phyloP scores from a whole-genome alignment of 2,888 invertebrate species.

The Sabellastarte sp. region DNA sequence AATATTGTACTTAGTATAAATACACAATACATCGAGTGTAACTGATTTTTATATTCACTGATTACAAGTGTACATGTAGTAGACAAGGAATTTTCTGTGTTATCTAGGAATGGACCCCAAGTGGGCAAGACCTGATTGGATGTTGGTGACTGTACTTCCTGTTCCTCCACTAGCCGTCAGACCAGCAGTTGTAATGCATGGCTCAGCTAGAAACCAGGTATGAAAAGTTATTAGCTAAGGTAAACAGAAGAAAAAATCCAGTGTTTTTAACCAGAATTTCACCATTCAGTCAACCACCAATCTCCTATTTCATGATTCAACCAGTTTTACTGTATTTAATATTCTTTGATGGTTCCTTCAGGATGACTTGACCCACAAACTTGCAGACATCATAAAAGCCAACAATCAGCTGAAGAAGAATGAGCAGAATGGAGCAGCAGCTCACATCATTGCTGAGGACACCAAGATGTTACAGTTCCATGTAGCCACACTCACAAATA shows the following conservation, averaged over 20 bases:
- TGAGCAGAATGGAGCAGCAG: constrained; percentile 94
- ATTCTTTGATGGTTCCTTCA: constrained; percentile 55
- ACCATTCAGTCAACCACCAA: no score
- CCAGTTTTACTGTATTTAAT: no score
- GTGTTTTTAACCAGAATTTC: no score
- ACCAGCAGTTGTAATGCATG: constrained; percentile 98
- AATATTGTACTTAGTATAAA: no score
- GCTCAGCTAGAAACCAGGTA: constrained; percentile 89
- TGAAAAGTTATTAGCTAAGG: no score
- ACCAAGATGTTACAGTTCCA: constrained; percentile 98
- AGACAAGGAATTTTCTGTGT: no score
- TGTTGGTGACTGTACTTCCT: constrained; percentile 95
- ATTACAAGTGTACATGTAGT: no score
- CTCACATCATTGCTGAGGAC: constrained; percentile 95
- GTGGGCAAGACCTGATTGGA: constrained; percentile 95
- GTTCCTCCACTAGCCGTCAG: constrained; percentile 95
- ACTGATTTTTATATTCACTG: no score
- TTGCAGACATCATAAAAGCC: constrained; percentile 96
- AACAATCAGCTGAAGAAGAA: constrained; percentile 94
- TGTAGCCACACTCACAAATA: constrained; percentile 96
- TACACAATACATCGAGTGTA: no score
- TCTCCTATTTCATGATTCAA: no score
- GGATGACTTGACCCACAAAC: constrained; percentile 98
- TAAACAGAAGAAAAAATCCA: no score
- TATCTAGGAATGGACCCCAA: constrained; percentile 87